Evolutionary conservation across 2,888 invertebrate species (phyloP).

Genomic region (Orchestes rusci): DNA sequence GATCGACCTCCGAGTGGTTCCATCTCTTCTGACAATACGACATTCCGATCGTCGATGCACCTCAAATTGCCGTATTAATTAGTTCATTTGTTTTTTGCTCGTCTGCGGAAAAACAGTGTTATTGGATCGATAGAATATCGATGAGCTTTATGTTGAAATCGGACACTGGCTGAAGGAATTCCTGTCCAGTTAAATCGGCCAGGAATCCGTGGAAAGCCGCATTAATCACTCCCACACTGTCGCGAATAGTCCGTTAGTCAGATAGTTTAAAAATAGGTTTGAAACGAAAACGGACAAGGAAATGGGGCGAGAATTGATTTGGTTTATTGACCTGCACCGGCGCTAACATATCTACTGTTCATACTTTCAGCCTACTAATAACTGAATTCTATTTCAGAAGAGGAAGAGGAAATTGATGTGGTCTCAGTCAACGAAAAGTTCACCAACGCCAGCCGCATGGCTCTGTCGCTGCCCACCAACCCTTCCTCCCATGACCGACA

Average conservation of each 20-base stretch:
- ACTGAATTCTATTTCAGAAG: constrained; percentile 61
- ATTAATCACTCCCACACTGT: constrained; percentile 2
- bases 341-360: too few relatives aligned
- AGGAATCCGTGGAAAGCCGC: neutral
- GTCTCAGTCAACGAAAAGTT: constrained; percentile 47
- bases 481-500: constrained; percentile 64
- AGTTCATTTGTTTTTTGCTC: constrained; percentile 4
- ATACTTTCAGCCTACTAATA: too few relatives aligned
- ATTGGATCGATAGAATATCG: too few relatives aligned
- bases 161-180: constrained; percentile 1
- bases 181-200: neutral
- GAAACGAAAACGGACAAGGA: neutral
- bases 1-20: constrained; percentile 19
- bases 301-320: too few relatives aligned
- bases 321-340: too few relatives aligned
- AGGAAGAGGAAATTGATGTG: constrained; percentile 80
- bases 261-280: neutral
- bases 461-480: constrained; percentile 55
- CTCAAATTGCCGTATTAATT: constrained; percentile 10
- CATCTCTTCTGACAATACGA: constrained; percentile 22
- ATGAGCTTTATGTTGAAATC: constrained; percentile 1
- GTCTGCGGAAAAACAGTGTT: too few relatives aligned
- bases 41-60: constrained; percentile 22
- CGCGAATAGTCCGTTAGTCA: neutral
- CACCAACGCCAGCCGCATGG: constrained; percentile 25